These are phyloP conservation scores for Triplophysa dalaica DNA, from an alignment of 2,113 vertebrate species.

Conservation along the genomic window DNA sequence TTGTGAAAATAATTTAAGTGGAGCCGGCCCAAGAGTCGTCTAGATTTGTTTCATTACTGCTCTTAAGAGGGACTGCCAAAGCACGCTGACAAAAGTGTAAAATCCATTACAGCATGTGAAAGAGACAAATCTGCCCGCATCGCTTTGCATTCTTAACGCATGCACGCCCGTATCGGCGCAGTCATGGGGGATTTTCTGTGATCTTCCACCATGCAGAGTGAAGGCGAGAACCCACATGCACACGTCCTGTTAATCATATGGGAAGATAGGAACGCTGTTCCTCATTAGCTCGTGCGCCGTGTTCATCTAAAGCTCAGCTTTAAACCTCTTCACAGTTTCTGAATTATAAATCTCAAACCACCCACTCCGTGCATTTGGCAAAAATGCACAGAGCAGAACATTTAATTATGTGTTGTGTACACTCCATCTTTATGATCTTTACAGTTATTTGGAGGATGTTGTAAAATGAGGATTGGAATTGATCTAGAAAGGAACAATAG, in stretches of 20 bases:
- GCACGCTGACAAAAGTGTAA: conserved; percentile 36
- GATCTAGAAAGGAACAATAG: too few relatives aligned
- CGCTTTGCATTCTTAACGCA: conserved; percentile 42
- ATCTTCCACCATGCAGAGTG: conserved; percentile 46
- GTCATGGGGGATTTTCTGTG: conserved; percentile 57
- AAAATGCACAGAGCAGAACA: conserved; percentile 14
- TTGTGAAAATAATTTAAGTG: conserved; percentile 52
- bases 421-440: conserved; percentile 1
- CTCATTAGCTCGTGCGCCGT: conserved; percentile 49
- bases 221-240: conserved; percentile 41
- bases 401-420: conserved; percentile 26
- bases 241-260: conserved; percentile 28
- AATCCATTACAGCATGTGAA: conserved; percentile 44
- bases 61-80: conserved; percentile 38
- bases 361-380: conserved; percentile 8
- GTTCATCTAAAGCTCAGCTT: conserved; percentile 30
- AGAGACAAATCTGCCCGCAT: conserved; percentile 43
- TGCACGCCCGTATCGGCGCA: conserved; percentile 46
- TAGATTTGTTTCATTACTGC: conserved; percentile 53
- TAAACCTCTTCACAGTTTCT: conserved; percentile 33
- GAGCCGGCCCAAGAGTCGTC: conserved; percentile 44
- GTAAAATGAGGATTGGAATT: background rate
- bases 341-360: conserved; percentile 17
- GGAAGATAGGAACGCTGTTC: conserved; percentile 42
- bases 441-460: background rate